Percentiles rank a stretch among this genome's conserved stretches.
Evolutionary conservation across 2,113 vertebrate species (phyloP).

Genomic region (Lepus europaeus): DNA sequence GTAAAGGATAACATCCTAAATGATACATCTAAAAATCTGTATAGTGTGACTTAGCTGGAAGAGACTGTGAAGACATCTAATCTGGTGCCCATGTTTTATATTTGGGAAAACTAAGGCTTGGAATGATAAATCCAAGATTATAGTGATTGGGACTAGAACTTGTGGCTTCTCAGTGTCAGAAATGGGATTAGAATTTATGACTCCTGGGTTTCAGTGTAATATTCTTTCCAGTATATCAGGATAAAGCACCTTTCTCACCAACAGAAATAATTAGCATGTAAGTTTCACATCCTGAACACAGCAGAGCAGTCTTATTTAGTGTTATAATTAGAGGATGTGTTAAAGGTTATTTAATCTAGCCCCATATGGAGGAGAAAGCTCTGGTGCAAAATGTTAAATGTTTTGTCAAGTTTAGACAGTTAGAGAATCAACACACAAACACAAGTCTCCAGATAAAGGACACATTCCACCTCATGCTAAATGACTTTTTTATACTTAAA

Average conservation of each 20-base stretch:
- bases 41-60: constrained; percentile 50
- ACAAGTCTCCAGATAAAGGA: constrained; percentile 3
- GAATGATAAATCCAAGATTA: not conserved
- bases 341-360: constrained; percentile 33
- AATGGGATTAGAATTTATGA: constrained; percentile 9
- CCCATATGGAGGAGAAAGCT: constrained; percentile 25
- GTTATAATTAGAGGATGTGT: not conserved
- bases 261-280: constrained; percentile 48
- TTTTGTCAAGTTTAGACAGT: not conserved
- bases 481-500: not conserved
- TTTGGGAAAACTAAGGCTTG: constrained; percentile 42
- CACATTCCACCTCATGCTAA: not conserved
- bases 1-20: constrained; percentile 22
- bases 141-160: not conserved
- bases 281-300: constrained; percentile 53
- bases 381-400: constrained; percentile 14
- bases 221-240: not conserved
- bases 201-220: not conserved
- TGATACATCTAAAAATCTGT: constrained; percentile 21
- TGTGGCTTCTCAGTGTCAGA: not conserved
- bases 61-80: not conserved
- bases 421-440: constrained; percentile 20
- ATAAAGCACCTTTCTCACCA: constrained; percentile 42
- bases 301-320: not conserved
- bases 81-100: not conserved